Percentiles rank a stretch among this genome's conserved stretches.
Conservation (phyloP, 1,140 invertebrate species). For the Apis florea region DNA sequence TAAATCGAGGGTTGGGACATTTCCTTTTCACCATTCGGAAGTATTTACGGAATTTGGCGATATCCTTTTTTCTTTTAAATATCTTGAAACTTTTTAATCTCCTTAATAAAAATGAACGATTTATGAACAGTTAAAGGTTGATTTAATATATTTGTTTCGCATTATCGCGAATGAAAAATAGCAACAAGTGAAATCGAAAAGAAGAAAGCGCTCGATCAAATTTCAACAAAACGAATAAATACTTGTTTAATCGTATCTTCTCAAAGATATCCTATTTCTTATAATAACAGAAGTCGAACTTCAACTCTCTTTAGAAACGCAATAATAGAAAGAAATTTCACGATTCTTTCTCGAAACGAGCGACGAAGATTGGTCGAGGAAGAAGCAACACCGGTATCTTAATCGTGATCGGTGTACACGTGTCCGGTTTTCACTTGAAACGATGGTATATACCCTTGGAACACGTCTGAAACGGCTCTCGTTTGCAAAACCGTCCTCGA, state of each 20-base stretch:
- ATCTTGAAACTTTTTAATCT: neutral
- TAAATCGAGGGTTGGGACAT: neutral
- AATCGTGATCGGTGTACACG: constrained; percentile 25
- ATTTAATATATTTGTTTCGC: too few relatives aligned
- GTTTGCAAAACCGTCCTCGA: constrained; percentile 27
- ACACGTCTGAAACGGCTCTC: neutral
- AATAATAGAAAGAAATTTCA: too few relatives aligned
- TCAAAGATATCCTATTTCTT: too few relatives aligned
- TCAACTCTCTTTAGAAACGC: too few relatives aligned
- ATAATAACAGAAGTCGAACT: too few relatives aligned
- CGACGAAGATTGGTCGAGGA: constrained; percentile 11
- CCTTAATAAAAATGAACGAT: neutral
- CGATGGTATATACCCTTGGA: constrained; percentile 16
- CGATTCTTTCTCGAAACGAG: neutral
- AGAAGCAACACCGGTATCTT: constrained; percentile 11
- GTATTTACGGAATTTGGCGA: neutral
- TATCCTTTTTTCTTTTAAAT: neutral
- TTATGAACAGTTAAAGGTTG: neutral
- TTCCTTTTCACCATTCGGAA: neutral
- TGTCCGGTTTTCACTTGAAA: neutral
- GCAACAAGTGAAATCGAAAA: too few relatives aligned
- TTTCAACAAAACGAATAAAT: too few relatives aligned
- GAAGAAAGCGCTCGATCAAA: too few relatives aligned
- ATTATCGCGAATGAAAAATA: too few relatives aligned
- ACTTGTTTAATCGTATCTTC: too few relatives aligned